Percentiles rank a stretch among this genome's conserved stretches.
Evolutionary conservation across 2,888 invertebrate genomes (phyloP).

Genomic region (Amphipoea lucens): DNA sequence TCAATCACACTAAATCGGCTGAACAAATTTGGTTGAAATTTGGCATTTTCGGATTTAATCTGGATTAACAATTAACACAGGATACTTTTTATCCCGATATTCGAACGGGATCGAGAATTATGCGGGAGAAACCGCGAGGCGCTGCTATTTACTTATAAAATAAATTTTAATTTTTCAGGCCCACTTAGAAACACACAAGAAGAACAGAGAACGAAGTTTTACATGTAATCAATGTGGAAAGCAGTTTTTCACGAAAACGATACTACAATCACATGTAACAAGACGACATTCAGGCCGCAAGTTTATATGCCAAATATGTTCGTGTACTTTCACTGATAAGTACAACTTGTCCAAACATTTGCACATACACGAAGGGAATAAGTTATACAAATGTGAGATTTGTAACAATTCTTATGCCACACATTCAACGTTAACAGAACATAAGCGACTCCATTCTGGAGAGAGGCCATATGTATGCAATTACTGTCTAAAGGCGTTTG

Average conservation of each 20-base stretch:
- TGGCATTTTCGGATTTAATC: too few relatives aligned
- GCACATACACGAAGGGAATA: conserved; percentile 83
- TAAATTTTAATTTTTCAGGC: conserved; percentile 70
- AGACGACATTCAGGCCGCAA: conserved; percentile 79
- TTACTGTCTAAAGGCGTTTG: conserved; percentile 82
- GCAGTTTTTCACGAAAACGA: conserved; percentile 83
- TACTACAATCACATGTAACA: conserved; percentile 77
- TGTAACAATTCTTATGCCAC: conserved; percentile 82
- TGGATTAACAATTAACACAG: too few relatives aligned
- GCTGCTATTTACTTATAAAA: background rate
- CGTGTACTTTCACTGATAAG: conserved; percentile 84
- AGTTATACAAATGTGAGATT: conserved; percentile 82
- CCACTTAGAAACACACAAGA: conserved; percentile 84
- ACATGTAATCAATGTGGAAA: conserved; percentile 86
- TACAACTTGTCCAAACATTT: conserved; percentile 84
- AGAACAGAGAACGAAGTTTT: conserved; percentile 79
- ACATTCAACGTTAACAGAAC: conserved; percentile 79
- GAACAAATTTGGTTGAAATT: too few relatives aligned
- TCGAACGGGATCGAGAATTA: background rate
- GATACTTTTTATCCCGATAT: too few relatives aligned
- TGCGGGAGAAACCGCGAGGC: background rate
- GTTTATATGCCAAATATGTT: conserved; percentile 85
- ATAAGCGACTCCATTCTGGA: conserved; percentile 86
- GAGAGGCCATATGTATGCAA: conserved; percentile 82
- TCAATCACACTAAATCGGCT: too few relatives aligned